Evolutionary conservation across 2,888 invertebrate species (phyloP), one percentile per base, ranked within the genome.

Genomic region (Megamerina dolium): DNA sequence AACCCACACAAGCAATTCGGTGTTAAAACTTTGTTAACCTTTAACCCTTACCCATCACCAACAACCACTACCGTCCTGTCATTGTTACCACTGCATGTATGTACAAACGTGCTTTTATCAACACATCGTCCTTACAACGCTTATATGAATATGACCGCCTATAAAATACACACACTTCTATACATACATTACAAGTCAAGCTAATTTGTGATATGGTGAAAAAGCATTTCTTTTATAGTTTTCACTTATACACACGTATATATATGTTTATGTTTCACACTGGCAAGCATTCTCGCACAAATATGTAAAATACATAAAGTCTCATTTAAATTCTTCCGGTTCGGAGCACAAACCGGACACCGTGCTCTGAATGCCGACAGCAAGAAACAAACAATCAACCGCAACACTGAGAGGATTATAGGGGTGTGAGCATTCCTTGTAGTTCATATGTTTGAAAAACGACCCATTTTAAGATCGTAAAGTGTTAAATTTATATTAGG

Each of bases 11-110:
- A 59, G 61, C 61, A 61, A 61, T 63, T 63, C 61, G 55, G 58
- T 61, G 61, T 61, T 61, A 61, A 59, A 59, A 61, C 55, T 60
- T 61, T 57, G 56, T 43, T 58, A 55, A 26, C 63, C 60, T 63
- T 57, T 63, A 63, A 59, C 63, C 61, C 33, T 43, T 23, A 43
- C 36, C 30, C 37, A n/a, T 26, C 21, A 23, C 37, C 36, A 43
- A 19, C 18, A 37, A 37, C 18, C 14, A 20, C 36, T 10, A 14
- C 20, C 34, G 14, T 14, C 33, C 32, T 16, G 26, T 40, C 35
- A 17, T 30, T 41, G 30, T 41, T 35, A 41, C 29, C 41, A 21
- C 41, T 35, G 34, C 41, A 23, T 23, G 23, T 23, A 23, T 10
- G 23, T 10, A 23, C 23, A 8, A 23, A 23, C 8, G n/a, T n/a